These are phyloP conservation scores for Popillia japonica DNA, from an alignment of 1,140 invertebrate genomes.

Conservation along the genomic window DNA sequence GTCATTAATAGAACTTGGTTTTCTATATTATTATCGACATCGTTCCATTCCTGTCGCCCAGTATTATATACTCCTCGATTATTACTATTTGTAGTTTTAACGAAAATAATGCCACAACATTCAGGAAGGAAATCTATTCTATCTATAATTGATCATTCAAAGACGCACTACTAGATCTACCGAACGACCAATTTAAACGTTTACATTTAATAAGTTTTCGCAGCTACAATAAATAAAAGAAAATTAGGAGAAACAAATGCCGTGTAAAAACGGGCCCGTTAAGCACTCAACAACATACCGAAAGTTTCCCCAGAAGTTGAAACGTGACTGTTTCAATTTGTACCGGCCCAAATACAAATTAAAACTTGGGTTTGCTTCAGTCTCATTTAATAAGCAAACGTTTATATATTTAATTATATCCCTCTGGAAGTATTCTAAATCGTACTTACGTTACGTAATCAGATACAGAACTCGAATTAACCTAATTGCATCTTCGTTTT, in stretches of 20 bases:
- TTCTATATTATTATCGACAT: too few species aligned
- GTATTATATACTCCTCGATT: too few species aligned
- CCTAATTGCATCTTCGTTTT: slow-evolving; percentile 22
- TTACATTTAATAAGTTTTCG: not conserved
- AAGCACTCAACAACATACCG: not conserved
- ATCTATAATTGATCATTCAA: too few species aligned
- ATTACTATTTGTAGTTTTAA: too few species aligned
- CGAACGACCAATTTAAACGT: too few species aligned
- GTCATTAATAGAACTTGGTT: too few species aligned
- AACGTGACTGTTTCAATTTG: slow-evolving; percentile 32
- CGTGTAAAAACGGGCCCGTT: not conserved
- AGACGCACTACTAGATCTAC: too few species aligned
- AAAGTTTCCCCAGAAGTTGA: slow-evolving; percentile 5
- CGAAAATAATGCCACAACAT: too few species aligned
- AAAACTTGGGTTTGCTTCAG: slow-evolving; percentile 30
- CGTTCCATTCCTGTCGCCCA: too few species aligned
- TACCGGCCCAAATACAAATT: slow-evolving; percentile 33
- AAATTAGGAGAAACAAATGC: slow-evolving; percentile 6
- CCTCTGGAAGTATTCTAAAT: slow-evolving; percentile 24
- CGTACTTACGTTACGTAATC: slow-evolving; percentile 25
- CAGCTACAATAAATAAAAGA: slow-evolving; percentile 14
- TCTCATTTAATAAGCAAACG: slow-evolving; percentile 35
- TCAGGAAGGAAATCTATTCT: too few species aligned
- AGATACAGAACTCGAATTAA: slow-evolving; percentile 33
- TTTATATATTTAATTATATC: slow-evolving; percentile 34